Evolutionary conservation across 1,140 invertebrate genomes (phyloP).

Genomic region (Musca vetustissima): DNA sequence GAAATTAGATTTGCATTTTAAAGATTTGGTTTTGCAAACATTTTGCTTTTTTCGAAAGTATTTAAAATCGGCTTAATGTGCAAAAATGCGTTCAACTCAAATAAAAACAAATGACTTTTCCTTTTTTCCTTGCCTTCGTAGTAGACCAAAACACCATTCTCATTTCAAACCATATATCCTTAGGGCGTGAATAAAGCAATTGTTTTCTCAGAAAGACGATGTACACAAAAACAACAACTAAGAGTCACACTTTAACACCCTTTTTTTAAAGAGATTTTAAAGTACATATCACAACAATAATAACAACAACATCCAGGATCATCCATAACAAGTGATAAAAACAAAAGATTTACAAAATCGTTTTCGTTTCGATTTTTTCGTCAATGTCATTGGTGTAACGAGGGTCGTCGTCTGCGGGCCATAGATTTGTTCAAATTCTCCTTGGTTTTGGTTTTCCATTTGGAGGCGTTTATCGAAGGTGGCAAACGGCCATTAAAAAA

Average conservation of each 20-base stretch:
- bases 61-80: conserved; percentile 5
- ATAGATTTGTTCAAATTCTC: not conserved
- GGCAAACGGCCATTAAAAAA: conserved; percentile 15
- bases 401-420: too few species aligned
- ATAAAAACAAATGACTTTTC: conserved; percentile 14
- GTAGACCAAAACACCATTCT: too few species aligned
- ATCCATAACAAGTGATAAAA: conserved; percentile 13
- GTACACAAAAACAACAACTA: not conserved
- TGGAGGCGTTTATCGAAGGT: conserved; percentile 15
- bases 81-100: not conserved
- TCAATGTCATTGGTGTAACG: conserved; percentile 1
- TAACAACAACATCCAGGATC: not conserved
- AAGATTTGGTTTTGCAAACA: conserved; percentile 28
- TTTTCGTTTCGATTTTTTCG: not conserved
- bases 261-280: conserved; percentile 28
- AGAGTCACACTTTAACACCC: conserved; percentile 53
- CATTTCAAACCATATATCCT: not conserved
- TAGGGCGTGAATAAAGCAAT: not conserved
- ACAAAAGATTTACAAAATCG: not conserved
- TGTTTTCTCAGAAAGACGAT: conserved; percentile 36
- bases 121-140: too few species aligned
- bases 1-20: conserved; percentile 53
- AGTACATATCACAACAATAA: conserved; percentile 17
- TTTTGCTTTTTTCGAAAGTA: conserved; percentile 23
- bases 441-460: not conserved